These are phyloP conservation scores for Hemicentrotus pulcherrimus DNA, from an alignment of 35 echinoderm and acorn worm species.

Conservation along the genomic window DNA sequence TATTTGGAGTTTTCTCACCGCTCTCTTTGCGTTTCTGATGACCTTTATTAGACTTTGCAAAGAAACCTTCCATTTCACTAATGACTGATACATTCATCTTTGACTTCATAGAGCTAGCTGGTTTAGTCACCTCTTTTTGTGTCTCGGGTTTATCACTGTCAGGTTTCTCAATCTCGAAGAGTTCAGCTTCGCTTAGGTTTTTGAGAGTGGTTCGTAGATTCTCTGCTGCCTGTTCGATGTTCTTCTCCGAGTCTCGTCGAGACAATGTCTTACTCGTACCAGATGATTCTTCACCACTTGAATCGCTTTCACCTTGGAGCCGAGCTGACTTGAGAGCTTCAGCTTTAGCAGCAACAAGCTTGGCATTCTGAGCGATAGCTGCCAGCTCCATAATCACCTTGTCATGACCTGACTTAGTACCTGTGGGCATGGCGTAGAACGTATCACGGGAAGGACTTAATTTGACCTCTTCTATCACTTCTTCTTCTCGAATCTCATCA, in stretches of 20 bases:
- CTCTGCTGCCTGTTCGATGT: conserved; percentile 23
- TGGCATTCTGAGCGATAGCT: not conserved
- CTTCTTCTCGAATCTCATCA: not conserved
- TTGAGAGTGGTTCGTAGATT: not conserved
- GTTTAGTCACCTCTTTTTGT: too few relatives aligned
- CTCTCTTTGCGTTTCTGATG: not conserved
- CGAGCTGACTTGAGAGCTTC: conserved; percentile 6
- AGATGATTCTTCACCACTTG: not conserved
- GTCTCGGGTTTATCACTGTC: not conserved
- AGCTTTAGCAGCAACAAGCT: not conserved
- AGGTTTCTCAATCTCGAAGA: not conserved
- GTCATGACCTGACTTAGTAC: not conserved
- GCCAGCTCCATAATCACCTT: conserved; percentile 25
- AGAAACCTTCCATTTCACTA: not conserved
- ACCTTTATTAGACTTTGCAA: conserved; percentile 6
- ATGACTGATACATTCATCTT: not conserved
- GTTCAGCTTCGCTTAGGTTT: conserved; percentile 17
- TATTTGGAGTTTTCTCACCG: not conserved
- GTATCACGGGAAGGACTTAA: not conserved
- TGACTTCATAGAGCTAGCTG: not conserved
- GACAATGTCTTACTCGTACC: not conserved
- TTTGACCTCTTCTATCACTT: not conserved
- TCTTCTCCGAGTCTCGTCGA: conserved; percentile 29
- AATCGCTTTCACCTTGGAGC: not conserved
- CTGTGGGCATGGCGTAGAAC: not conserved